Conservation (phyloP, 2,888 invertebrate species). For the Eumerus sabulonum region DNA sequence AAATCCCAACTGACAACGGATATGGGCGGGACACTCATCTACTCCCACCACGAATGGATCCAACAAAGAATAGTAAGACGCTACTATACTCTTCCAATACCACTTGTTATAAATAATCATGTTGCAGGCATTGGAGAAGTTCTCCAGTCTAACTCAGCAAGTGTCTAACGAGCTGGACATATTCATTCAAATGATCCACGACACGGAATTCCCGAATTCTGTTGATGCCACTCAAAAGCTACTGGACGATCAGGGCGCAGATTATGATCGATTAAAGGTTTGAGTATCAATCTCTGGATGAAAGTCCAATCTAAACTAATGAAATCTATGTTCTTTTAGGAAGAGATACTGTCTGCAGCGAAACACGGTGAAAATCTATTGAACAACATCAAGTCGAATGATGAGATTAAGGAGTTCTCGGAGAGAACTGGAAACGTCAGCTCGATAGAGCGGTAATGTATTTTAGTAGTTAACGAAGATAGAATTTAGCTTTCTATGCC, state of each 20-base stretch:
- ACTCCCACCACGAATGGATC: conserved; percentile 97
- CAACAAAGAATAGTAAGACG: conserved; percentile 93
- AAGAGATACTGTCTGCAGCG: conserved; percentile 91
- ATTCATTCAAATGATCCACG: conserved; percentile 92
- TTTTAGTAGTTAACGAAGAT: conserved; percentile 14
- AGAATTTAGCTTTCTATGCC: conserved; percentile 39
- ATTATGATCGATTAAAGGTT: conserved; percentile 81
- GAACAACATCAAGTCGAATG: conserved; percentile 84
- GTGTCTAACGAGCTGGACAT: conserved; percentile 92
- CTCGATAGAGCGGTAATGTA: conserved; percentile 90
- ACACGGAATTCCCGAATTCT: conserved; percentile 96
- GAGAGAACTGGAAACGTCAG: conserved; percentile 92
- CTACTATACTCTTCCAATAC: conserved; percentile 53
- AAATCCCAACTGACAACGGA: conserved; percentile 91
- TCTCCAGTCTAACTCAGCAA: conserved; percentile 93
- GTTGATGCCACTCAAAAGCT: conserved; percentile 93
- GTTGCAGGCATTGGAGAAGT: conserved; percentile 94
- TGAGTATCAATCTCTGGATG: not conserved
- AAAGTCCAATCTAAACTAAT: not conserved
- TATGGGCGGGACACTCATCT: conserved; percentile 92
- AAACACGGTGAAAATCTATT: conserved; percentile 93
- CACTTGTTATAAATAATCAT: not conserved
- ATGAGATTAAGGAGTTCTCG: conserved; percentile 81
- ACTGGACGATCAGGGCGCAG: conserved; percentile 89
- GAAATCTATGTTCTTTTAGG: conserved; percentile 77